Evolutionary conservation across 2,888 invertebrate genomes (phyloP), one percentile per base, ranked within the genome.

Genomic region (Galerucella nymphaeae): DNA sequence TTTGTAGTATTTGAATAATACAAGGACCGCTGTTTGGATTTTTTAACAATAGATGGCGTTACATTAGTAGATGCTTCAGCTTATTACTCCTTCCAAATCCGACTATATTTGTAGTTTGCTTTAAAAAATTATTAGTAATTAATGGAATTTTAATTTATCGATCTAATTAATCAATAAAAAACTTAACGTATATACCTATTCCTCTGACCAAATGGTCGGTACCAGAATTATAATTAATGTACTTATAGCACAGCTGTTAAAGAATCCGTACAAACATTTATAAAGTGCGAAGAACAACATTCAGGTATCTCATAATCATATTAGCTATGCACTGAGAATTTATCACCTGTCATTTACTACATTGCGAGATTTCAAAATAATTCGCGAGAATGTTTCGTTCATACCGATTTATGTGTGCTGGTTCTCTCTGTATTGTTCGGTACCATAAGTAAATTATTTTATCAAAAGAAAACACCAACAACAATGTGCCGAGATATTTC

Each of bases 261-360:
- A 75, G 76, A 76, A 76, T 75, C 71, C 77, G 72, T 74, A 73
- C 74, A 76, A 76, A 74, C 77, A 76, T 77, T 76, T 74, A 77
- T 78, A 77, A 78, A 79, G 79, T 78, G 79, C 76, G 78, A 79
- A 79, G 78, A 78, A 78, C 79, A 79, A 78, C 78, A 78, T 79
- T 77, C 78, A 75, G 73, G 76, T 74, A 77, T 76, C 79, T 79
- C 76, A 78, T 78, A 79, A 79, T 79, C 78, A 79, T 79, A 79
- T 79, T 79, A 78, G 77, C 76, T 68, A 76, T 79, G 79, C 77
- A 75, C 74, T 64, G 73, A 74, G 74, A 77, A 79, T 79, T 79
- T 79, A 79, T 78, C 75, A 76, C 79, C 79, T 78, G 77, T 79
- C 79, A 72, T 75, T 73, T 73, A 65, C 76, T 73, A 78, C 79